A percentile compares a stretch with the other conserved stretches of the same genome.
These are phyloP conservation scores for Lineus longissimus DNA, from an alignment of 1,140 invertebrate species.

Conservation along the genomic window DNA sequence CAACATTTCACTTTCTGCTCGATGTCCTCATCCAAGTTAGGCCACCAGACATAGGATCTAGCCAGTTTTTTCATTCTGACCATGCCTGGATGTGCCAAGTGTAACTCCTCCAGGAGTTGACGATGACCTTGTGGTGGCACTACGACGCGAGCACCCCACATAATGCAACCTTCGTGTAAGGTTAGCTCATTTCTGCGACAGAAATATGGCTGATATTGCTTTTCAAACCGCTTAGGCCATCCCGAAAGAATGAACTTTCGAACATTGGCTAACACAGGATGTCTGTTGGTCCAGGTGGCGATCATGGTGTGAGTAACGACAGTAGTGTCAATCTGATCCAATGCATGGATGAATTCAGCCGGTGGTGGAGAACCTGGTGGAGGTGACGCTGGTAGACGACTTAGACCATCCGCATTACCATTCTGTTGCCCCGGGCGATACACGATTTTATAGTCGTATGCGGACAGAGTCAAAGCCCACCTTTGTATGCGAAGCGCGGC, in stretches of 20 bases:
- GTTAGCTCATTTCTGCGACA: constrained; percentile 19
- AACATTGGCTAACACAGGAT: constrained; percentile 6
- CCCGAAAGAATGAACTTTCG: not conserved
- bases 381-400: constrained; percentile 13
- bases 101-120: constrained; percentile 43
- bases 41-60: constrained; percentile 54
- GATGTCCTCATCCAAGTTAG: constrained; percentile 50
- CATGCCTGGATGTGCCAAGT: constrained; percentile 51
- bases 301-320: not conserved
- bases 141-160: constrained; percentile 30
- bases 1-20: constrained; percentile 21
- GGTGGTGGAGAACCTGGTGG: too few species aligned
- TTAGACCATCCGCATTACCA: constrained; percentile 40
- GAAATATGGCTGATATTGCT: constrained; percentile 17
- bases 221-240: not conserved
- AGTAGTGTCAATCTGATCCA: not conserved
- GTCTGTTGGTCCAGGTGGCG: not conserved
- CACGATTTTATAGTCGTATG: constrained; percentile 35
- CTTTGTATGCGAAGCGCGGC: constrained; percentile 35
- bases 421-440: constrained; percentile 28
- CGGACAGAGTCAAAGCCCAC: constrained; percentile 30
- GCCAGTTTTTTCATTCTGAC: constrained; percentile 52
- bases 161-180: constrained; percentile 19
- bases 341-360: not conserved
- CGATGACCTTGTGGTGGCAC: constrained; percentile 43